Evolutionary conservation across 2,113 vertebrate genomes (phyloP), one percentile per base, ranked within the genome.

Genomic region (Cyprinodon variegatus): DNA sequence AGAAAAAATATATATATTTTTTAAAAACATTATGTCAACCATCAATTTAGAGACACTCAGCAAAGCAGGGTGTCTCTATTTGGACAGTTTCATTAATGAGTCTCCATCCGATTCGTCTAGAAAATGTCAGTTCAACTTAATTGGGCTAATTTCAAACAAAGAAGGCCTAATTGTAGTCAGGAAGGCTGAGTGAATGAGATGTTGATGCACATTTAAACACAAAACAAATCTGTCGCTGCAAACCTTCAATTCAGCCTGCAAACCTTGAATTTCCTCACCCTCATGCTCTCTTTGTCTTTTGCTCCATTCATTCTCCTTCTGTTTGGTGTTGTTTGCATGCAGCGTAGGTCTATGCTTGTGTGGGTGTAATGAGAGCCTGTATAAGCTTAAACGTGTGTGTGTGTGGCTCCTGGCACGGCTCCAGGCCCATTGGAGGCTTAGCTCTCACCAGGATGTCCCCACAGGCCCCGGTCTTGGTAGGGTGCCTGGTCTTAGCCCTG

Each of bases 401-500:
- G 74, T 29, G 77, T 71, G 70, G 22, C 68, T 87, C 62, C 81
- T 92, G 92, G 92, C 89, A 8, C 43, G 0, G 77, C 81, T 89
- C 92, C 92, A 92, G 87, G 80, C 79, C 78, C 68, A 77, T 74
- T 76, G 84, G 80, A 83, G 88, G 86, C 88, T 90, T 90, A 90
- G 74, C 86, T 85, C 93, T 91, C 90, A 83, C 89, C 90, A 90
- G 93, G 93, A 93, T 72, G 79, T 92, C 93, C 92, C 89, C 82
- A 74, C 83, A 90, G 88, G 90, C 90, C 88, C 79, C 59, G 39
- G 89, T 74, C 90, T 90, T 94, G 91, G 92, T 93, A 82, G 90
- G 92, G 88, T 76, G 91, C 89, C 91, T 93, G 87, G 84, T 91
- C 84, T 93, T 91, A 93, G 89, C 90, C 89, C 91, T 89, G 88